These are phyloP conservation scores for Phaethon lepturus DNA, from an alignment of 2,113 vertebrate genomes.

Conservation along the genomic window DNA sequence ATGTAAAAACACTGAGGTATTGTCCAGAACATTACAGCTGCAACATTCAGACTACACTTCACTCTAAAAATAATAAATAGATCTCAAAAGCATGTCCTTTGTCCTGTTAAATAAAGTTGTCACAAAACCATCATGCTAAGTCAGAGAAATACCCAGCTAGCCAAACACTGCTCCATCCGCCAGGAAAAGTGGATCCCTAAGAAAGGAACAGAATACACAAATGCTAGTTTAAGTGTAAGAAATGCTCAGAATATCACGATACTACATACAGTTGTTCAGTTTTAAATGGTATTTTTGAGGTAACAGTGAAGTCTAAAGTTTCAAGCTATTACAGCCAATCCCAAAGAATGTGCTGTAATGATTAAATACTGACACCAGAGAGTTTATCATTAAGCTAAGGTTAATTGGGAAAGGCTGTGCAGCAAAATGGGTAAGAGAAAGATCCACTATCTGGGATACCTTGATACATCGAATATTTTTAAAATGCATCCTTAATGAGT, in stretches of 20 bases:
- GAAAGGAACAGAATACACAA: neutral
- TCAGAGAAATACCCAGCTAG: neutral
- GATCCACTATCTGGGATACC: neutral
- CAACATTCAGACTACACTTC: neutral
- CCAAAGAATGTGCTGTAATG: neutral
- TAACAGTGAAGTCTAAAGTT: neutral
- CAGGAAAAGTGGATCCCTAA: neutral
- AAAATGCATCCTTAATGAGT: neutral
- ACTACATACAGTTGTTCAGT: too few species aligned
- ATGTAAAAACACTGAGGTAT: neutral
- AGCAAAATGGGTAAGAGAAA: neutral
- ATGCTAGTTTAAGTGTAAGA: neutral
- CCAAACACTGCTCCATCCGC: neutral
- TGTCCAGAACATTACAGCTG: neutral
- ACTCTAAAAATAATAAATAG: neutral
- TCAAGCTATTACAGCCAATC: neutral
- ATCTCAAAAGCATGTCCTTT: neutral
- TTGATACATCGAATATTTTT: neutral
- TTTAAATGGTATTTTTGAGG: neutral
- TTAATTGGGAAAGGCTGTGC: neutral
- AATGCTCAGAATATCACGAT: neutral
- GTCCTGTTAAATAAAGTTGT: neutral
- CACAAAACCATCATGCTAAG: neutral
- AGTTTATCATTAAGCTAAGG: neutral
- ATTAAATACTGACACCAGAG: neutral